Base-by-base conservation (phyloP, 2,113 vertebrate species). In the Salvelinus sp. region DNA sequence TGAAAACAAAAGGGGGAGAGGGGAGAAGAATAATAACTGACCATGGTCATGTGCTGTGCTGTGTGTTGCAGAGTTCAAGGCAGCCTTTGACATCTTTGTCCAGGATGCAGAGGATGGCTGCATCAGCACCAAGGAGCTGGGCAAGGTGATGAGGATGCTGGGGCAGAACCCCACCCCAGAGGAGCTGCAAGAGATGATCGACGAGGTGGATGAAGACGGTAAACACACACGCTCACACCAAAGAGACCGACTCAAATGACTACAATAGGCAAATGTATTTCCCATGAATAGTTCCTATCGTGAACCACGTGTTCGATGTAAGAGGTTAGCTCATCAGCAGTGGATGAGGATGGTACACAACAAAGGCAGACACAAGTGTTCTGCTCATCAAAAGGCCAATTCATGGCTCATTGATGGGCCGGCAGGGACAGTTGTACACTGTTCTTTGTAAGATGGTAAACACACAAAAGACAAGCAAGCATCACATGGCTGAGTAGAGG, bases 101-200 rank as follows among this genome's bases (percentile, higher is more conserved):
- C 95, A 96, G 91, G 98, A 98, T 0, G 98, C 98, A 0, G 98
- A 98, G 83, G 98, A 99, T 0, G 98, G 98, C 62, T 99, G 98
- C 89, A 99, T 99, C 92, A 99, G 98, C 91, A 99, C 98, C 88
- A 99, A 99, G 87, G 98, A 99, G 88, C 90, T 99, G 88, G 98
- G 98, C 47, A 99, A 99, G 90, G 98, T 99, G 88, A 97, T 99
- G 97, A 91, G 97, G 91, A 99, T 99, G 98, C 92, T 99, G 83
- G 97, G 98, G 22, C 98, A 99, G 92, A 98, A 98, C 91, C 98
- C 98, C 74, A 99, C 98, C 0, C 97, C 98, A 0, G 97, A 99
- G 84, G 98, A 99, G 91, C 95, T 99, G 79, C 98, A 99, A 91
- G 98, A 99, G 92, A 99, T 99, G 97, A 99, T 99, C n/a, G 97